Evolutionary conservation across 1,140 invertebrate genomes (phyloP), one percentile per base, ranked within the genome.

Genomic region (Brachionus koreanus): DNA sequence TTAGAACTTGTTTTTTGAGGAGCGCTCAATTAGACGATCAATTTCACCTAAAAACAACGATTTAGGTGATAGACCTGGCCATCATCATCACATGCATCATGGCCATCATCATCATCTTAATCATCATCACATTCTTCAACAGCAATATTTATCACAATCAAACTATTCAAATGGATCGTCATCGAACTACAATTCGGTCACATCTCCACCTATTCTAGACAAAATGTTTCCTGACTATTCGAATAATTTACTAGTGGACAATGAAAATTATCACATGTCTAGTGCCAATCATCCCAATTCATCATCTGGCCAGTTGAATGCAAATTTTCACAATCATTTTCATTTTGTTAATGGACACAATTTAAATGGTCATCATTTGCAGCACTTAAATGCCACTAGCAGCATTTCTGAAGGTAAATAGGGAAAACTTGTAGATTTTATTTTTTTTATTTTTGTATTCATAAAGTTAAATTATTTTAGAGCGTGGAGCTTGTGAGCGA

Each of bases 281-380:
- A n/a, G 63, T 37, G n/a, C 35, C n/a, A 72, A 37, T 72, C 37
- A 43, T n/a, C 33, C 33, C 19, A 74, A 12, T 19, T 29, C 39
- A 46, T 23, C 19, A 13, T 25, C 25, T 19, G 43, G 43, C n/a
- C 69, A 74, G 13, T 39, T 46, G 9, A 74, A 74, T 74, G 10
- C 69, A 46, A 74, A 74, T 49, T 74, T 74, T 74, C 16, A 74
- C 39, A 74, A 74, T 46, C 69, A 74, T 46, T 74, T 74, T 74
- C 42, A 74, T 29, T 74, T 74, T 46, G 43, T 69, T 10, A 69
- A 69, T 69, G 65, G 65, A 39, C 69, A 74, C 33, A 39, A 74
- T 74, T 46, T 74, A 46, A 74, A 74, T 46, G 39, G 16, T 25
- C 69, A 74, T 74, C 39, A 74, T 74, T 25, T 46, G 19, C 69